phyloP scores from a whole-genome alignment of 2,888 invertebrate genomes.

The Morpho deidamia region DNA sequence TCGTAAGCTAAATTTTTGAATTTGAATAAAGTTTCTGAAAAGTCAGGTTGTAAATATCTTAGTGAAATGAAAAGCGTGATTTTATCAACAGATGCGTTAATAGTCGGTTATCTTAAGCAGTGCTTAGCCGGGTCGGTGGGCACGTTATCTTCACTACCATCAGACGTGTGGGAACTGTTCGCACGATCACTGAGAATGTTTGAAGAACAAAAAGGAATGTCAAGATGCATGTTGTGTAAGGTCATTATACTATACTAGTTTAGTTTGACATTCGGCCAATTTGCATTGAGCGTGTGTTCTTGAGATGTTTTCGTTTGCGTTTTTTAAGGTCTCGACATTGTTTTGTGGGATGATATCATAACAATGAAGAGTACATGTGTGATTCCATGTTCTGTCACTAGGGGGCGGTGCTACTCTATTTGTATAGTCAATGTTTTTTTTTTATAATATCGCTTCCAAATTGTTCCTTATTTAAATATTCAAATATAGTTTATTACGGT shows the following conservation, averaged over 20 bases:
- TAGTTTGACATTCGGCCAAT: constrained; percentile 56
- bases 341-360: constrained; percentile 27
- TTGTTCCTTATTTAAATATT: no score
- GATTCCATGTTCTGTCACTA: constrained; percentile 6
- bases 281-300: constrained; percentile 53
- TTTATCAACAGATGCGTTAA: constrained; percentile 24
- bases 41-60: no score
- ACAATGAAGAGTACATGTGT: constrained; percentile 22
- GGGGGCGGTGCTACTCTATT: background rate
- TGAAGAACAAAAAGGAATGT: constrained; percentile 70
- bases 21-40: no score
- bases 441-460: no score
- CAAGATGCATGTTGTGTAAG: constrained; percentile 70
- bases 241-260: constrained; percentile 25
- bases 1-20: no score
- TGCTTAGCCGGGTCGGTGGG: constrained; percentile 52
- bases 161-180: constrained; percentile 57
- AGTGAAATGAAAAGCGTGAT: constrained; percentile 9
- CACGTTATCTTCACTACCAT: constrained; percentile 39
- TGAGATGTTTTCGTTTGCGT: constrained; percentile 39
- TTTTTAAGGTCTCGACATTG: constrained; percentile 42
- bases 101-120: constrained; percentile 28
- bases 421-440: background rate
- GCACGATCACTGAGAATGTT: constrained; percentile 56
- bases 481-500: no score